These are phyloP conservation scores for Physocephala rufipes DNA, from an alignment of 2,888 invertebrate species.

Conservation along the genomic window DNA sequence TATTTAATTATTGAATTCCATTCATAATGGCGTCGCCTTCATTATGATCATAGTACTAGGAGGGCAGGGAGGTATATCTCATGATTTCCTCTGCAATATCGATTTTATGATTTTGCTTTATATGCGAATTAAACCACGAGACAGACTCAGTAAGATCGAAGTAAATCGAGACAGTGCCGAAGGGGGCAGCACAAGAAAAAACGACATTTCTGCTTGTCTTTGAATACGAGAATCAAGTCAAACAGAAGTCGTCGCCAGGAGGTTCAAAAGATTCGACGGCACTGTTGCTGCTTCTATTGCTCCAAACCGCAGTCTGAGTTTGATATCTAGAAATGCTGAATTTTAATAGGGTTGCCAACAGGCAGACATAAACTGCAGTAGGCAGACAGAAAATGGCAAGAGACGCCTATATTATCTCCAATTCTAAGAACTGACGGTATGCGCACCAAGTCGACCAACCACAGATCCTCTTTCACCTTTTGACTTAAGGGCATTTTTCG, in stretches of 20 bases:
- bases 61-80: no score
- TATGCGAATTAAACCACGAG: not conserved
- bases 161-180: not conserved
- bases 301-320: constrained; percentile 19
- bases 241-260: constrained; percentile 21
- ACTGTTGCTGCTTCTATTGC: constrained; percentile 21
- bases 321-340: constrained; percentile 16
- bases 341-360: constrained; percentile 11
- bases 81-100: constrained; percentile 14
- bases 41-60: no score
- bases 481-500: not conserved
- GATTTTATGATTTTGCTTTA: constrained; percentile 14
- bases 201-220: not conserved
- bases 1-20: constrained; percentile 9
- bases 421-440: no score
- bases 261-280: constrained; percentile 15
- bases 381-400: not conserved
- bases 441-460: no score
- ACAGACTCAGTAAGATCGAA: not conserved
- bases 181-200: not conserved
- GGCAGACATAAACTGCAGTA: not conserved
- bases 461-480: no score
- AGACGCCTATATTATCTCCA: no score
- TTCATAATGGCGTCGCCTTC: not conserved
- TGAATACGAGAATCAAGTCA: constrained; percentile 11